phyloP scores from a whole-genome alignment of 64 coral and sea anemone genomes.

The Anthopleura sola region DNA sequence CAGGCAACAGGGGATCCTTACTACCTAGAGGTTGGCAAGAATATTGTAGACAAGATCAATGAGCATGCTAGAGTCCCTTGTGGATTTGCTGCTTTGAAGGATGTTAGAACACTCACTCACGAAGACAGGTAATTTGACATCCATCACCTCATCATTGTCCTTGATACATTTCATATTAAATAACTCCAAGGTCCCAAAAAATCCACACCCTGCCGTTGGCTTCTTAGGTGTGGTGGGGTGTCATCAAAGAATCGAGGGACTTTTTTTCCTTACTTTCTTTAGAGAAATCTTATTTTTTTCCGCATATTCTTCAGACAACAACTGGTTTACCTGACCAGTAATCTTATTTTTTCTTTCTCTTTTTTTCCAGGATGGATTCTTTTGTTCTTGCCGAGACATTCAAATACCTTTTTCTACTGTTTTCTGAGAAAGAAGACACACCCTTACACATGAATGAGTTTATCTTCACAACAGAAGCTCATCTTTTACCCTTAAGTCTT shows the following conservation, averaged over 20 bases:
- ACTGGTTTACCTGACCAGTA: too few species aligned
- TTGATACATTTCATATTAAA: too few species aligned
- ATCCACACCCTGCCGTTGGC: too few species aligned
- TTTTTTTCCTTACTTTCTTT: too few species aligned
- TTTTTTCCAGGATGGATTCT: constrained; percentile 76
- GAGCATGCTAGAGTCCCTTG: constrained; percentile 97
- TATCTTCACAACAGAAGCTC: constrained; percentile 90
- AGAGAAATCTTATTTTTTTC: too few species aligned
- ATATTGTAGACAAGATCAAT: constrained; percentile 91
- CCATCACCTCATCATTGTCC: too few species aligned
- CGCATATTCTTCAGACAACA: too few species aligned
- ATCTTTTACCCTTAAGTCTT: constrained; percentile 73
- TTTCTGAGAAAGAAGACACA: constrained; percentile 69
- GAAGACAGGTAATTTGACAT: constrained; percentile 84
- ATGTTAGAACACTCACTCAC: constrained; percentile 92
- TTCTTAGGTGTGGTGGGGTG: too few species aligned
- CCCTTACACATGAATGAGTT: constrained; percentile 81
- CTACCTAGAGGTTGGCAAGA: constrained; percentile 93
- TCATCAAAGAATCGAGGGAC: too few species aligned
- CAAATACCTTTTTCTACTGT: constrained; percentile 89
- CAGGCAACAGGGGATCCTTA: constrained; percentile 95
- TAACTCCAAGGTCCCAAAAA: too few species aligned
- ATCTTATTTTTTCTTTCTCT: not conserved
- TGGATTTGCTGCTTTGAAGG: constrained; percentile 97
- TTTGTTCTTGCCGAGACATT: constrained; percentile 96